phyloP scores from a whole-genome alignment of 2,113 vertebrate genomes.

The Gymnogyps californianus region DNA sequence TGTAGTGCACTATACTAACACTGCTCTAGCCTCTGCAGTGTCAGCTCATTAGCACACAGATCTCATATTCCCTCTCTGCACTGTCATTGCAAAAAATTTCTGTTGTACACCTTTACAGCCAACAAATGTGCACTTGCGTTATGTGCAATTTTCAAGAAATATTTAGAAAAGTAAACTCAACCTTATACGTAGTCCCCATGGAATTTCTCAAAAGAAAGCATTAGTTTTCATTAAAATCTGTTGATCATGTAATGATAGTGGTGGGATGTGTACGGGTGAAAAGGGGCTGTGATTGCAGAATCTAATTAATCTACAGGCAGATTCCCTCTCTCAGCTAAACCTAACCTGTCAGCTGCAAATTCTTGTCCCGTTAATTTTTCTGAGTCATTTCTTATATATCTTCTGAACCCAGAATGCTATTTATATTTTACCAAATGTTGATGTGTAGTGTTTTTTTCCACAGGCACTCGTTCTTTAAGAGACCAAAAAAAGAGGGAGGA shows the following conservation, averaged over 20 bases:
- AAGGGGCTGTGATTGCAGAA: slow-evolving; percentile 69
- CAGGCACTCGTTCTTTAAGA: background rate
- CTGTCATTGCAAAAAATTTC: slow-evolving; percentile 93
- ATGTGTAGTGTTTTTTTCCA: slow-evolving; percentile 19
- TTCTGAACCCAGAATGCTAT: slow-evolving; percentile 27
- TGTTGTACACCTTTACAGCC: slow-evolving; percentile 85
- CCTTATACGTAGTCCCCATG: slow-evolving; percentile 18
- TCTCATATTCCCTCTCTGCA: slow-evolving; percentile 92
- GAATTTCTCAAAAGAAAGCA: slow-evolving; percentile 54
- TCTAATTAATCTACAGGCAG: slow-evolving; percentile 75
- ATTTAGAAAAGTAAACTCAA: slow-evolving; percentile 58
- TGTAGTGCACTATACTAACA: slow-evolving; percentile 81
- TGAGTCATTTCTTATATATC: slow-evolving; percentile 15
- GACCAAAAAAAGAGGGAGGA: background rate
- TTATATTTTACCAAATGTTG: slow-evolving; percentile 1
- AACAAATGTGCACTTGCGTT: slow-evolving; percentile 77
- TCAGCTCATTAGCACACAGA: slow-evolving; percentile 98
- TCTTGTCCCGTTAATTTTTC: slow-evolving; percentile 61
- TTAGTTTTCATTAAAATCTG: slow-evolving; percentile 74
- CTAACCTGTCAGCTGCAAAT: slow-evolving; percentile 64
- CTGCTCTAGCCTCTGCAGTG: slow-evolving; percentile 91
- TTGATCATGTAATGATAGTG: slow-evolving; percentile 67
- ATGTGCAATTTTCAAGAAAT: slow-evolving; percentile 68
- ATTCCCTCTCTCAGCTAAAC: slow-evolving; percentile 64
- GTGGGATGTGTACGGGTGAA: slow-evolving; percentile 48